phyloP scores from a whole-genome alignment of 2,888 invertebrate species.

The Hypomecis punctinalis region DNA sequence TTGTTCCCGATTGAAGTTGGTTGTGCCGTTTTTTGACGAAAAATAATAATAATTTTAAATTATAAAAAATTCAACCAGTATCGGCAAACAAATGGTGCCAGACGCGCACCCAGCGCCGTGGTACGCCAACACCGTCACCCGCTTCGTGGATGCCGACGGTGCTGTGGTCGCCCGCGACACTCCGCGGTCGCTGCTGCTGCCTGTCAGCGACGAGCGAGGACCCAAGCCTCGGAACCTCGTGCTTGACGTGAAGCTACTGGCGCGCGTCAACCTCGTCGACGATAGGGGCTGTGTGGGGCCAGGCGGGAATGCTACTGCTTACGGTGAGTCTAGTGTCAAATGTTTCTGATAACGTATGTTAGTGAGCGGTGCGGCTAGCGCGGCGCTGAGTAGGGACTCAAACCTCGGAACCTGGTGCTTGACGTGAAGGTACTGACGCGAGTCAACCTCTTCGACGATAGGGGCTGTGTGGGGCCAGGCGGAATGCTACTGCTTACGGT shows the following conservation, averaged over 20 bases:
- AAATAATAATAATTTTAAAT: not conserved
- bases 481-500: slow-evolving; percentile 44
- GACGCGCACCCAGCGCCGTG: slow-evolving; percentile 71
- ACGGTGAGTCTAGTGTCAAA: too few species aligned
- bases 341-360: not conserved
- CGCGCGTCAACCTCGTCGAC: too few species aligned
- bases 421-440: slow-evolving; percentile 69
- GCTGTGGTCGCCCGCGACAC: slow-evolving; percentile 59
- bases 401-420: slow-evolving; percentile 45
- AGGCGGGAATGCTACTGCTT: too few species aligned
- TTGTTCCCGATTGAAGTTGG: too few species aligned
- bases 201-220: slow-evolving; percentile 55
- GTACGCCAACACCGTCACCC: slow-evolving; percentile 65
- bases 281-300: too few species aligned
- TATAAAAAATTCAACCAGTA: slow-evolving; percentile 52
- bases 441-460: slow-evolving; percentile 70
- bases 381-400: slow-evolving; percentile 24
- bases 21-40: too few species aligned
- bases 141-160: slow-evolving; percentile 58
- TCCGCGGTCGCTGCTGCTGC: slow-evolving; percentile 58
- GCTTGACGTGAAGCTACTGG: too few species aligned
- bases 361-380: slow-evolving; percentile 44
- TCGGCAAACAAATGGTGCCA: slow-evolving; percentile 75
- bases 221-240: too few species aligned
- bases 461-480: slow-evolving; percentile 70